Conservation (phyloP, 2,888 invertebrate genomes). For the Archips xylosteana region DNA sequence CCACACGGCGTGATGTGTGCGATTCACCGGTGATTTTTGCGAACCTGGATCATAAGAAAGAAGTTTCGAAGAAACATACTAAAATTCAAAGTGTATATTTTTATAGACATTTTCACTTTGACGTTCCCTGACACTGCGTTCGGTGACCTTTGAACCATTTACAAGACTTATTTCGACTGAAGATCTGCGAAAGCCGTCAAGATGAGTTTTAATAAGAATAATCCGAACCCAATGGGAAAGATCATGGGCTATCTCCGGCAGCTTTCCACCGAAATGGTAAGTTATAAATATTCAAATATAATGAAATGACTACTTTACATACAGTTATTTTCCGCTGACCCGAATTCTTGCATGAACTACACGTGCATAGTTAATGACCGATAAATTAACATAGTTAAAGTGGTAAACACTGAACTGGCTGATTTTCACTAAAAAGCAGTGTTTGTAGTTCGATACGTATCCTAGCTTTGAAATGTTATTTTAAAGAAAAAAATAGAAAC, state of each 20-base stretch:
- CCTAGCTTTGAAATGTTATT: background rate
- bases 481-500: background rate
- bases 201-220: constrained; percentile 84
- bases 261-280: constrained; percentile 83
- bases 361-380: constrained; percentile 31
- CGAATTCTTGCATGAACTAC: constrained; percentile 46
- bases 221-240: constrained; percentile 82
- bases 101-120: constrained; percentile 76
- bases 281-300: constrained; percentile 46
- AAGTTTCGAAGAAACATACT: constrained; percentile 61
- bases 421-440: constrained; percentile 10
- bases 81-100: constrained; percentile 65
- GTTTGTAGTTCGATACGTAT: constrained; percentile 20
- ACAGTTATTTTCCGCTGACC: constrained; percentile 45
- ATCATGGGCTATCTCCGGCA: constrained; percentile 82
- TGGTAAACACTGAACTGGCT: constrained; percentile 17
- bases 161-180: constrained; percentile 41
- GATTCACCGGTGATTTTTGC: constrained; percentile 63
- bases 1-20: constrained; percentile 65
- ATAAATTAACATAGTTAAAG: constrained; percentile 38
- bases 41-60: constrained; percentile 73
- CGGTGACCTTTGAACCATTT: constrained; percentile 49
- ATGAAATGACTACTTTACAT: constrained; percentile 28
- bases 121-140: constrained; percentile 71
- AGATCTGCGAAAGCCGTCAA: constrained; percentile 59